These are phyloP conservation scores for Aleiodes alternator DNA, from an alignment of 2,888 invertebrate genomes.

Conservation along the genomic window DNA sequence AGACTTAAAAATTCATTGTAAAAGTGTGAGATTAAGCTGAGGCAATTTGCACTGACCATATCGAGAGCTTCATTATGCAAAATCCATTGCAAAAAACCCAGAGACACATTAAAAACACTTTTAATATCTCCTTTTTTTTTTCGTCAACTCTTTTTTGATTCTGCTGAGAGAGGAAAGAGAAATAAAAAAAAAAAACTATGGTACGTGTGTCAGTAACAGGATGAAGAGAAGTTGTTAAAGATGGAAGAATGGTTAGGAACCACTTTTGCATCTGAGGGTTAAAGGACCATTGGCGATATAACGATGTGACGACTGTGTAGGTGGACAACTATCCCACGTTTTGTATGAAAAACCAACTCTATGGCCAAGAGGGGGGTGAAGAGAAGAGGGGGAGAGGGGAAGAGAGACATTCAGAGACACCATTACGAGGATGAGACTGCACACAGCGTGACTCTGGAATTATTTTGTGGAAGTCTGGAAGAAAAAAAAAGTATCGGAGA, in stretches of 20 bases:
- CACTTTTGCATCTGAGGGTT: constrained; percentile 34
- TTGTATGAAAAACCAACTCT: constrained; percentile 41
- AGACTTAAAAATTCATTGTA: not conserved
- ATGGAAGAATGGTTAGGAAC: constrained; percentile 62
- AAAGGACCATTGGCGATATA: constrained; percentile 66
- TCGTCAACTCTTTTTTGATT: too few relatives aligned
- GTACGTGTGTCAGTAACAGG: constrained; percentile 37
- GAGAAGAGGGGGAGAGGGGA: not conserved
- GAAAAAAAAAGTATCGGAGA: constrained; percentile 26
- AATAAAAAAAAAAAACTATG: constrained; percentile 12
- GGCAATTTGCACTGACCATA: constrained; percentile 32
- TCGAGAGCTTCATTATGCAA: constrained; percentile 38
- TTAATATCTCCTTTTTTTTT: constrained; percentile 42
- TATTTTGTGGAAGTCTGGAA: constrained; percentile 65
- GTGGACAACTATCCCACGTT: constrained; percentile 70
- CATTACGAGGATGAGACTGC: constrained; percentile 51
- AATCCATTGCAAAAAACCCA: constrained; percentile 31
- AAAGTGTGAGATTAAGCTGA: constrained; percentile 17
- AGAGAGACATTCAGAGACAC: constrained; percentile 37
- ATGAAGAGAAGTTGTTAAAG: constrained; percentile 54
- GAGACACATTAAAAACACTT: constrained; percentile 52
- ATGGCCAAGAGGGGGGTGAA: too few relatives aligned
- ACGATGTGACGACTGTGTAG: constrained; percentile 70
- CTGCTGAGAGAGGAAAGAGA: too few relatives aligned
- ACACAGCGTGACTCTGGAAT: constrained; percentile 72